Evolutionary conservation across 2,888 invertebrate species (phyloP).

Genomic region (Drosophila nr. perissopoda): DNA sequence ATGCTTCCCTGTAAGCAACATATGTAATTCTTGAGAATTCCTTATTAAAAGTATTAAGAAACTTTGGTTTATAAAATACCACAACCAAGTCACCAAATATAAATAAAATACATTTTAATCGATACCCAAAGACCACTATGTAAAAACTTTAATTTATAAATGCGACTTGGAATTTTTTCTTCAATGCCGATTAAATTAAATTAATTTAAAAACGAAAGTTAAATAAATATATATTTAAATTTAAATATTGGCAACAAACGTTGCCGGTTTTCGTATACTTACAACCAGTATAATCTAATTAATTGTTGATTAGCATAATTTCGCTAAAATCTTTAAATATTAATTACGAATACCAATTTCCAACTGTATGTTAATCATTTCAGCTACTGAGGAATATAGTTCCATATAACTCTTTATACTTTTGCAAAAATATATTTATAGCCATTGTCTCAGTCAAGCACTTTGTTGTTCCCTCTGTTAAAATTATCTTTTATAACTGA

Average conservation of each 20-base stretch:
- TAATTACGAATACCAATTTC: neutral
- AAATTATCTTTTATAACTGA: neutral
- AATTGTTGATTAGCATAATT: neutral
- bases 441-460: neutral
- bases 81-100: too few relatives aligned
- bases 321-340: neutral
- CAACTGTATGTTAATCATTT: neutral
- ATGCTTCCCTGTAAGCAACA: neutral
- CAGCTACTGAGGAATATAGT: neutral
- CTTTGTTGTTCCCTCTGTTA: neutral
- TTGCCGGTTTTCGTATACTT: neutral
- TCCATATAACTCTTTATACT: neutral
- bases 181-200: too few relatives aligned
- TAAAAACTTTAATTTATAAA: too few relatives aligned
- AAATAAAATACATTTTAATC: too few relatives aligned
- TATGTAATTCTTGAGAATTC: neutral
- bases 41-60: neutral
- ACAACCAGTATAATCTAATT: neutral
- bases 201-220: too few relatives aligned
- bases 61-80: neutral
- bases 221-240: too few relatives aligned
- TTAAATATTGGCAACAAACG: too few relatives aligned
- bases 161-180: too few relatives aligned
- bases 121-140: too few relatives aligned
- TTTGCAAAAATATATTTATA: neutral